Evolutionary conservation across 2,888 invertebrate species (phyloP).

Genomic region (Nectonema munidae): DNA sequence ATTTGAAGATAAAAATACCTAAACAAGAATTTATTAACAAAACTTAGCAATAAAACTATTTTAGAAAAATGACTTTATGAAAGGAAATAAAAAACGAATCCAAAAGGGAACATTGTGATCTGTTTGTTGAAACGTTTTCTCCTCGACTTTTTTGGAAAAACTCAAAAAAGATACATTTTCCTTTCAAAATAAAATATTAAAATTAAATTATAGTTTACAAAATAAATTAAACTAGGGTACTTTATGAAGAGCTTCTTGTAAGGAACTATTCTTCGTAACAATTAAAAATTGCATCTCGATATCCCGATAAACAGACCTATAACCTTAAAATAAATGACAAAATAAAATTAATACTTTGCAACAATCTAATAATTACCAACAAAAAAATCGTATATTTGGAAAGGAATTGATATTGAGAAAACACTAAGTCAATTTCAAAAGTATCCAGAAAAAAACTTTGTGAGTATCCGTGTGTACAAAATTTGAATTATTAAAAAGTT

Average conservation of each 20-base stretch:
- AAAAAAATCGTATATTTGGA: too few relatives aligned
- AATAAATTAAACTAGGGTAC: conserved; percentile 1
- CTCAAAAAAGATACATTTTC: conserved; percentile 42
- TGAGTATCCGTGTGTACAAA: too few relatives aligned
- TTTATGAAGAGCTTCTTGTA: conserved; percentile 2
- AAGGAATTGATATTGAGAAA: too few relatives aligned
- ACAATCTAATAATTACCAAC: too few relatives aligned
- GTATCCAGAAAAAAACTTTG: too few relatives aligned
- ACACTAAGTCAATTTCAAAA: too few relatives aligned
- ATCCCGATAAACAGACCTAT: conserved; percentile 8
- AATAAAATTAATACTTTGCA: too few relatives aligned
- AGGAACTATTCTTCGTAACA: background rate
- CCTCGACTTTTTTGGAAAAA: conserved; percentile 24
- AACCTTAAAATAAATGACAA: conserved; percentile 6
- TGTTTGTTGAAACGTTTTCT: conserved; percentile 29
- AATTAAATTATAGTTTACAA: background rate
- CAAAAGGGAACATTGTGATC: conserved; percentile 41
- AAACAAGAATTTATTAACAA: too few relatives aligned
- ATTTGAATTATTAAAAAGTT: too few relatives aligned
- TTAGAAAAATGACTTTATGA: conserved; percentile 42
- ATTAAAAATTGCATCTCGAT: conserved; percentile 6
- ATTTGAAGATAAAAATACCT: too few relatives aligned
- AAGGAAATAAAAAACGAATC: conserved; percentile 39
- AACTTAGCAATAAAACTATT: too few relatives aligned
- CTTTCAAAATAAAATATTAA: conserved; percentile 19